A percentile compares a stretch with the other conserved stretches of the same genome.
Evolutionary conservation across 2,797 vertebrate genomes (phyloP).

Genomic region (Leptodactylus fallax): DNA sequence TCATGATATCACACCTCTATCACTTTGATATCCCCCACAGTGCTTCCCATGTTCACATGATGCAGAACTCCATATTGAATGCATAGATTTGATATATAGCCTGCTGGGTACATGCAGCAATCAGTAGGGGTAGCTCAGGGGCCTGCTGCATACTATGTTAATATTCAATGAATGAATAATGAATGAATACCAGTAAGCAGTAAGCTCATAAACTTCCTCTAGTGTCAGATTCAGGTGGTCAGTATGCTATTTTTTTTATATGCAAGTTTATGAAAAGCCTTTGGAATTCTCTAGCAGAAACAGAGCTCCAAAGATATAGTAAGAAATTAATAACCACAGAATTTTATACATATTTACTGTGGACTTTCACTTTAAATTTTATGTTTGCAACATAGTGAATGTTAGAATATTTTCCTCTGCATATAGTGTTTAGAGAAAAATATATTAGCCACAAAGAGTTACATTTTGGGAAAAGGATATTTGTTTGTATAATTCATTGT

Average conservation of each 20-base stretch:
- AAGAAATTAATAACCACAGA: not conserved
- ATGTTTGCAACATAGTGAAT: not conserved
- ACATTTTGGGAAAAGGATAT: not conserved
- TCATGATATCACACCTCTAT: too few species aligned
- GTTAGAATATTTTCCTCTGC: not conserved
- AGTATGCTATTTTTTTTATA: not conserved
- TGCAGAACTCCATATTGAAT: too few species aligned
- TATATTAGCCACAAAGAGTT: not conserved
- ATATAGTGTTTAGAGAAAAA: not conserved
- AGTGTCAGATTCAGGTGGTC: not conserved
- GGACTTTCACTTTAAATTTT: not conserved
- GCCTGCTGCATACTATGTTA: not conserved
- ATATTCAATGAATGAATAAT: not conserved
- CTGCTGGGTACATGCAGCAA: too few species aligned
- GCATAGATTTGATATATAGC: too few species aligned
- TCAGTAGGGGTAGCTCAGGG: not conserved
- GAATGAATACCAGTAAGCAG: too few species aligned
- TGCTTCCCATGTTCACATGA: too few species aligned
- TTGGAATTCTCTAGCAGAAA: not conserved
- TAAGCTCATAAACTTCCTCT: not conserved
- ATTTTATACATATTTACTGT: not conserved
- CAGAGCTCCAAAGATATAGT: not conserved
- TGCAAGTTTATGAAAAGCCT: not conserved
- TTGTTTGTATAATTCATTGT: constrained; percentile 27
- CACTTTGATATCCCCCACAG: too few species aligned